phyloP scores from a whole-genome alignment of 2,113 vertebrate genomes.

The Macrotus californicus region DNA sequence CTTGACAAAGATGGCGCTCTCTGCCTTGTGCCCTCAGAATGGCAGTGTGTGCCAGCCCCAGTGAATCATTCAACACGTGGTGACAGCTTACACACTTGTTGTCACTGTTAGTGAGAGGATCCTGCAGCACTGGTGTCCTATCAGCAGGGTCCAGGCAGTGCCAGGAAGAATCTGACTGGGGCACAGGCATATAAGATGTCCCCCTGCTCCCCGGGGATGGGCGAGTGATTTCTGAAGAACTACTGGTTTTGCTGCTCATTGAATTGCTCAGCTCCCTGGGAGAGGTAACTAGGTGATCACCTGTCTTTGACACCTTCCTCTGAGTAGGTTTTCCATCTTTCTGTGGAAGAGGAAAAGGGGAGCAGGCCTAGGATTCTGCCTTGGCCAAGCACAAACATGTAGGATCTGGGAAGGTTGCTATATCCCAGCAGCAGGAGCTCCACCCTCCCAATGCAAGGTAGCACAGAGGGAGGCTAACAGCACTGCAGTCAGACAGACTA shows the following conservation, averaged over 20 bases:
- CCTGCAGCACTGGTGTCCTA: neutral
- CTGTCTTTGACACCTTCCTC: neutral
- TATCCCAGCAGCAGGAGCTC: neutral
- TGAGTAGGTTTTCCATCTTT: neutral
- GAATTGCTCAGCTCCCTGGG: neutral
- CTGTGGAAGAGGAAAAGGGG: neutral
- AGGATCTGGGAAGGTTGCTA: neutral
- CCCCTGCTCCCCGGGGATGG: neutral
- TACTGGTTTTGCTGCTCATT: neutral
- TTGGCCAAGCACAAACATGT: neutral
- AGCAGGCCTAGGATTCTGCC: neutral
- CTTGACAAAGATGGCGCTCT: neutral
- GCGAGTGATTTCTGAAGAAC: neutral
- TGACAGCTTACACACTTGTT: neutral
- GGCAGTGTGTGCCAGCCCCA: neutral
- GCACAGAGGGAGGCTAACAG: neutral
- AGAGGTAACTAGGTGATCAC: neutral
- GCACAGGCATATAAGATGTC: neutral
- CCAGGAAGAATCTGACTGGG: neutral
- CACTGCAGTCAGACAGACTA: neutral
- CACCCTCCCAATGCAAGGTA: neutral
- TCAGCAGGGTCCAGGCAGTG: neutral
- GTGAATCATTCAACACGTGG: neutral
- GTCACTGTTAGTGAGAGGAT: neutral
- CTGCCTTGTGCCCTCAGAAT: neutral